These are phyloP conservation scores for Plusia festucae DNA, from an alignment of 2,888 invertebrate species.

Conservation along the genomic window DNA sequence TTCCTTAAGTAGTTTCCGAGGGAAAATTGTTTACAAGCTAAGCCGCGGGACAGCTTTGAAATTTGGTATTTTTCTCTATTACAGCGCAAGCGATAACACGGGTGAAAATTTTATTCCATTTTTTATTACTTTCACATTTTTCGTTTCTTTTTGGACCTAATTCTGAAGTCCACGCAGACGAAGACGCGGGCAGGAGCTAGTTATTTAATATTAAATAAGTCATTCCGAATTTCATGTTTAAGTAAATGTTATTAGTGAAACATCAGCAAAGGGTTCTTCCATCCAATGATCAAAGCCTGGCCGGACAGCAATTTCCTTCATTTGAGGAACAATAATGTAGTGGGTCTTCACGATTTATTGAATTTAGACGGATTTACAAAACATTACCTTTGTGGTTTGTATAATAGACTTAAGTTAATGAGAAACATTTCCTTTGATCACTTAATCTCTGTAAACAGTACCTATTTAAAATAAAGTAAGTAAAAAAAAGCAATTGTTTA, in stretches of 20 bases:
- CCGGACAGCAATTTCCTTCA: slow-evolving; percentile 60
- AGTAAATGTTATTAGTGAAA: slow-evolving; percentile 56
- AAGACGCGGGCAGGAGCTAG: too few species aligned
- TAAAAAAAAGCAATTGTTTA: too few species aligned
- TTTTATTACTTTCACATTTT: too few species aligned
- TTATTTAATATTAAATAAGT: slow-evolving; percentile 49
- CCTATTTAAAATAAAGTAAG: slow-evolving; percentile 12
- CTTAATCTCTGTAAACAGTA: slow-evolving; percentile 13
- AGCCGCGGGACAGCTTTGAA: too few species aligned
- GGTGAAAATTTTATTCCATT: too few species aligned
- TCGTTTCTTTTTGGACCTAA: too few species aligned
- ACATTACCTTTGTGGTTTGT: slow-evolving; percentile 53
- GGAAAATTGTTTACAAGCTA: too few species aligned
- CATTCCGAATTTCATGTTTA: slow-evolving; percentile 44
- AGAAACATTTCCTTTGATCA: slow-evolving; percentile 36
- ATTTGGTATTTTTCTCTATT: too few species aligned
- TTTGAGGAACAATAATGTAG: slow-evolving; percentile 51
- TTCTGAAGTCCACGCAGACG: too few species aligned
- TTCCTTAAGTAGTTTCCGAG: too few species aligned
- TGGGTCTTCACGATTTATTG: slow-evolving; percentile 53
- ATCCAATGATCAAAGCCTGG: slow-evolving; percentile 61
- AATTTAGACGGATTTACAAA: slow-evolving; percentile 55
- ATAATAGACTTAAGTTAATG: slow-evolving; percentile 43
- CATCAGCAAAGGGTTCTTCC: slow-evolving; percentile 57
- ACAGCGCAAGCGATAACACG: too few species aligned